Base-by-base conservation (phyloP, 2,888 invertebrate genomes). In the Bembecia ichneumoniformis region DNA sequence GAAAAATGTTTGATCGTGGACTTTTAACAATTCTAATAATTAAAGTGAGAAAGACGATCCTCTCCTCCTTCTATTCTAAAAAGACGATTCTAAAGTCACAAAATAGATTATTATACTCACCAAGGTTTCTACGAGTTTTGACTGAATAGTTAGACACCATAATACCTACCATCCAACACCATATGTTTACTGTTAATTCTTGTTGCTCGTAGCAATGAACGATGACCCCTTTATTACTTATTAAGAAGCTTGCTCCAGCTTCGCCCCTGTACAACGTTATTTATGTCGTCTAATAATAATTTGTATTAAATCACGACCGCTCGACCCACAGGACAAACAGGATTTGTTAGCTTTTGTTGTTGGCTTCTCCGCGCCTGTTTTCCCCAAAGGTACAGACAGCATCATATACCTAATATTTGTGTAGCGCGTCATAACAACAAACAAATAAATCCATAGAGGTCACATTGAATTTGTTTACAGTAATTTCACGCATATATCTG, bases 191-290 rank as follows among this genome's bases (percentile, higher is more conserved):
- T 66, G 79, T 80, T 84, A 84, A 84, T 83, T 81, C 81, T 71
- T 60, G 59, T 66, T 63, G 51, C 64, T 64, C 62, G 61, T 28
- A 55, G 60, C 63, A 64, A 72, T 82, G 82, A 86, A 78, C 76
- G 81, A 83, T 86, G 84, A 83, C 84, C 84, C 86, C 82, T 84
- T 86, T 87, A 86, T 86, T 87, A 86, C 82, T 86, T 86, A 87
- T 86, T 86, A 86, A 87, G 81, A 73, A 83, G 82, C 76, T 74
- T 63, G 68, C 64, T 71, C 68, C 66, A 57, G 60, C 65, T 63
- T 64, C 64, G 53, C 77, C 78, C 81, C 74, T 64, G 72, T 69
- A 71, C 75, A 66, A 63, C 70, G 83, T 86, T 86, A 87, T 87
- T 86, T 87, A 87, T 86, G 84, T 83, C 70, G 71, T 82, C 82